Conservation (phyloP, 1,140 invertebrate species). For the Galendromus occidentalis region DNA sequence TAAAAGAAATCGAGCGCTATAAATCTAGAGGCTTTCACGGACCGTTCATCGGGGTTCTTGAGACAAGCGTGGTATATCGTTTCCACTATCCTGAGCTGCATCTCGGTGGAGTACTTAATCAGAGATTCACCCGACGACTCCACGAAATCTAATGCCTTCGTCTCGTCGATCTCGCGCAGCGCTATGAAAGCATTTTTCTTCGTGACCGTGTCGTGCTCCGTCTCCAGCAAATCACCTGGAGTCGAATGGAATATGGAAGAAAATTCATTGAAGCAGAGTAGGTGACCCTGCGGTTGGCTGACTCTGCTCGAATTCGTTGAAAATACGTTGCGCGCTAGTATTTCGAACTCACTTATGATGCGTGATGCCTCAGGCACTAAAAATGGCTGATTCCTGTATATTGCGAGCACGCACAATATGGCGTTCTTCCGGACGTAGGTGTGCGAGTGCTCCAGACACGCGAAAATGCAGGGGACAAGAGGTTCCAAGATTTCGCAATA, state of each 20-base stretch:
- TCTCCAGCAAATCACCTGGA: constrained; percentile 85
- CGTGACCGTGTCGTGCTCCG: constrained; percentile 96
- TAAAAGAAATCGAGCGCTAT: no score
- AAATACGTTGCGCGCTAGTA: no score
- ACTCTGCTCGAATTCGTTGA: no score
- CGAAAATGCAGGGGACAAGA: constrained; percentile 84
- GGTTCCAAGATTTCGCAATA: constrained; percentile 70
- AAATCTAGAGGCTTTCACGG: constrained; percentile 27
- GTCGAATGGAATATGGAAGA: constrained; percentile 93
- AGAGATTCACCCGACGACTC: neutral
- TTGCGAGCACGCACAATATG: constrained; percentile 94
- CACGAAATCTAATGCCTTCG: constrained; percentile 72
- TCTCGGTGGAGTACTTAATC: no score
- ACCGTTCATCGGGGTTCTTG: constrained; percentile 84
- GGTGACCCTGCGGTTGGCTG: no score
- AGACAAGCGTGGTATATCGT: constrained; percentile 46
- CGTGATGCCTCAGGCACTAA: no score
- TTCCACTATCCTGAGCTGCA: no score
- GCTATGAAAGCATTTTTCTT: constrained; percentile 98
- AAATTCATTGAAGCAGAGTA: constrained; percentile 96
- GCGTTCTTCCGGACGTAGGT: constrained; percentile 95
- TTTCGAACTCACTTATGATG: no score
- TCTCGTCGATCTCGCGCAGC: constrained; percentile 84
- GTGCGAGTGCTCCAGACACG: constrained; percentile 88
- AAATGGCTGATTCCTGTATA: constrained; percentile 37